phyloP scores from a whole-genome alignment of 2,113 vertebrate genomes.

The Lutjanus erythropterus region DNA sequence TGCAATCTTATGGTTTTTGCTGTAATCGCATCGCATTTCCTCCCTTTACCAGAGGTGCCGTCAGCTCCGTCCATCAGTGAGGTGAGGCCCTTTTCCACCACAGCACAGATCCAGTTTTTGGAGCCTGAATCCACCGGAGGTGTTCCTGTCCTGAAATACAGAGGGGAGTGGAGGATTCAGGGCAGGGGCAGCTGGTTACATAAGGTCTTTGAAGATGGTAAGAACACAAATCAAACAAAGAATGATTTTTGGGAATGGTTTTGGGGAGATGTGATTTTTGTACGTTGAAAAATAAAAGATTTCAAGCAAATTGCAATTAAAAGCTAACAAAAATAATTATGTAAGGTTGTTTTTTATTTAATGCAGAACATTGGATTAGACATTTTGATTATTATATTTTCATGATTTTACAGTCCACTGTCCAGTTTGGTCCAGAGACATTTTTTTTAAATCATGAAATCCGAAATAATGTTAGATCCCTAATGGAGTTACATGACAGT shows the following conservation, averaged over 20 bases:
- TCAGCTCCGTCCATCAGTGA: constrained; percentile 91
- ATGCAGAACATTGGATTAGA: not conserved
- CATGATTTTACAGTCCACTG: not conserved
- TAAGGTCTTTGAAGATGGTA: constrained; percentile 90
- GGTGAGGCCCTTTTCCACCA: constrained; percentile 95
- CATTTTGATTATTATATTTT: not conserved
- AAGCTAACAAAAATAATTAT: not conserved
- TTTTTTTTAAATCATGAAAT: too few relatives aligned
- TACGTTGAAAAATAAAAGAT: not conserved
- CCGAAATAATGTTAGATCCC: too few relatives aligned
- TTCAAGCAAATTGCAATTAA: not conserved
- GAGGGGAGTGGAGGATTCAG: constrained; percentile 88
- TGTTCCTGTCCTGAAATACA: constrained; percentile 93
- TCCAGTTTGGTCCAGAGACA: too few relatives aligned
- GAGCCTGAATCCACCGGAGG: constrained; percentile 95
- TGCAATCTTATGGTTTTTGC: constrained; percentile 39
- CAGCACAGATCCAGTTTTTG: constrained; percentile 91
- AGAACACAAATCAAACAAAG: constrained; percentile 32
- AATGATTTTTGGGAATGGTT: not conserved
- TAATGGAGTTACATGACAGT: not conserved
- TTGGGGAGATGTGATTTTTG: too few relatives aligned
- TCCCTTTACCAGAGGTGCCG: constrained; percentile 89
- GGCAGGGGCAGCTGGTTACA: constrained; percentile 87
- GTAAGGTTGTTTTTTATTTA: not conserved
- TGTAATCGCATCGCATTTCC: constrained; percentile 24